Base-by-base conservation (phyloP, 2,888 invertebrate genomes). In the Latrodectus elegans region DNA sequence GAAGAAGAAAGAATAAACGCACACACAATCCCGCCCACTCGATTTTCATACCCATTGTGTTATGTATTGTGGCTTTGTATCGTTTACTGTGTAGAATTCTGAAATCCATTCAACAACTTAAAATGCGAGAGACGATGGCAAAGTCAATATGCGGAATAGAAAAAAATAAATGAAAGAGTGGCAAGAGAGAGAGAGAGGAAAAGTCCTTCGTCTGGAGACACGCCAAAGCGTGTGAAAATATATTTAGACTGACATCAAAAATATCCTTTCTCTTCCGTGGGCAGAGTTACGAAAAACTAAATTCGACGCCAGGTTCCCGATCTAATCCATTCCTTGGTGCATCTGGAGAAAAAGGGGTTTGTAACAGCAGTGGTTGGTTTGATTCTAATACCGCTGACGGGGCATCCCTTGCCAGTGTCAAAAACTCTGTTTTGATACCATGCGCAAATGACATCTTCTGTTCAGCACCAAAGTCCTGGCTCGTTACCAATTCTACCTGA, bases 181-280 rank as follows among this genome's bases (percentile, higher is more conserved):
- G 22, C 1, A 22, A 22, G 22, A 22, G 53, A 81, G 22, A 22
- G 53, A 81, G 72, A 81, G 65, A 81, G 86, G 86, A 81, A 86
- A 86, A 86, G 86, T 86, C 81, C 86, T 81, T n/a, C n/a, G 60
- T 76, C 82, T 88, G 87, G 87, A 88, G 82, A 73, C 60, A 77
- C 73, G 87, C 87, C 87, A 88, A 73, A 82, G 82, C 82, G 82
- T 86, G 86, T 81, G 55, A 55, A 88, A 83, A 82, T 88, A 88
- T 88, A 88, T 88, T 88, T 88, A 88, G 87, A 82, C 67, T 64
- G 82, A 83, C 87, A 88, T 88, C 87, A 88, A 88, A 88, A 88
- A 88, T 88, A 88, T 88, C 87, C 82, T 83, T 83, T 88, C 74
- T 75, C 86, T 86, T 76, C 75, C 77, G 80, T 76, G 76, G 80